Base-by-base conservation (phyloP, 2,113 vertebrate genomes). In the Anolis carolinensis region DNA sequence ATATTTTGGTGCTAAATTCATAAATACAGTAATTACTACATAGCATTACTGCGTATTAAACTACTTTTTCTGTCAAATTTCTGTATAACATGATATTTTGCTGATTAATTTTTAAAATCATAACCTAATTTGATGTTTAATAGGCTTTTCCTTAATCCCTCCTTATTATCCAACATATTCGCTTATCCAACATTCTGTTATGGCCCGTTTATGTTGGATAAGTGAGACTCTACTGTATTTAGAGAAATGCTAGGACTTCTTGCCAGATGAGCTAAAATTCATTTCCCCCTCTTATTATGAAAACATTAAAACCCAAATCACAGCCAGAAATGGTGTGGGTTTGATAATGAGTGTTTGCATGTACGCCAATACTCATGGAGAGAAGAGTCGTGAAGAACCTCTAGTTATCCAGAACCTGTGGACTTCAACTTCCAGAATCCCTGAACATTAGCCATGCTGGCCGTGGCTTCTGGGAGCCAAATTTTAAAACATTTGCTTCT, bases 301-400 rank as follows among this genome's bases (percentile, higher is more conserved):
- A 73, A 48, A 2, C 3, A 80, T 8, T 14, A 3, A 32, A 39
- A 67, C 10, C 34, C 23, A 52, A 27, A 79, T 68, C 52, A 27
- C 14, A 25, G 16, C 21, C 27, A 4, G 62, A 23, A 25, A 30
- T 18, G 25, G 36, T 75, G 48, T 74, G 76, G 86, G 32, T 88
- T 36, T 36, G 21, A 36, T 0, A 0, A 25, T 36, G 13, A 25
- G 8, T 10, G 67, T 36, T 1, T 77, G 21, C 4, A 14, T 16
- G 2, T 44, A 25, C 77, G 71, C 50, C 11, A 32, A 2, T 52
- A 9, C 25, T 78, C 5, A 13, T 68, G 14, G 32, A 14, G 14
- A 13, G 30, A 44, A 79, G 34, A 30, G 65, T 7, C 1, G 25
- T 1, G 23, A 30, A 7, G 30, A 68, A 10, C 30, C 7, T 68